Percentiles rank a stretch among this genome's conserved stretches.
Conservation (phyloP, 2,797 vertebrate genomes). For the Thunnus albacares region DNA sequence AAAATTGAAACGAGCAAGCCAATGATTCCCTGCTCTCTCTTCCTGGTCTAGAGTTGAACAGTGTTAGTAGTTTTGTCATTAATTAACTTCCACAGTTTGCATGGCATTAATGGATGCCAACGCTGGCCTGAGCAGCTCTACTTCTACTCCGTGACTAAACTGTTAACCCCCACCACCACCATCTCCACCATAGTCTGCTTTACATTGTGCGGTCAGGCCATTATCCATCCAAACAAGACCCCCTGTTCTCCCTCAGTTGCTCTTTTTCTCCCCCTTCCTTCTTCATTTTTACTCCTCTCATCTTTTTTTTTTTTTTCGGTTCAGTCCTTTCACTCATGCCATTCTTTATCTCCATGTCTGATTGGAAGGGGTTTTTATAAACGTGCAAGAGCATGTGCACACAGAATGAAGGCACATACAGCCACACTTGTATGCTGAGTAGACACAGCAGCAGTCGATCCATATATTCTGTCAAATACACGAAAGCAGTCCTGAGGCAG, state of each 20-base stretch:
- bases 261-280: neutral
- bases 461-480: neutral
- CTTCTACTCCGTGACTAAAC: slow-evolving; percentile 68
- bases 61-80: neutral
- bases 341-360: neutral
- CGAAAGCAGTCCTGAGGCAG: neutral
- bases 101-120: slow-evolving; percentile 27
- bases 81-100: neutral
- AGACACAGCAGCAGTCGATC: neutral
- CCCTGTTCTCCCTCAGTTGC: neutral
- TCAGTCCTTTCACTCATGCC: neutral
- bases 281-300: neutral
- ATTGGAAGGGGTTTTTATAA: neutral
- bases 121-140: slow-evolving; percentile 20
- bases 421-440: neutral
- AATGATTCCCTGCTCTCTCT: too few species aligned
- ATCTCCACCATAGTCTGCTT: slow-evolving; percentile 27
- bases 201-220: slow-evolving; percentile 33
- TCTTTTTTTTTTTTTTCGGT: too few species aligned
- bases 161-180: slow-evolving; percentile 34
- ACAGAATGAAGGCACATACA: too few species aligned
- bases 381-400: neutral
- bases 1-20: too few species aligned
- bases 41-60: too few species aligned
- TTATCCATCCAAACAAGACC: slow-evolving; percentile 36